phyloP scores from a whole-genome alignment of 2,888 invertebrate genomes.

The Eupithecia insigniata region DNA sequence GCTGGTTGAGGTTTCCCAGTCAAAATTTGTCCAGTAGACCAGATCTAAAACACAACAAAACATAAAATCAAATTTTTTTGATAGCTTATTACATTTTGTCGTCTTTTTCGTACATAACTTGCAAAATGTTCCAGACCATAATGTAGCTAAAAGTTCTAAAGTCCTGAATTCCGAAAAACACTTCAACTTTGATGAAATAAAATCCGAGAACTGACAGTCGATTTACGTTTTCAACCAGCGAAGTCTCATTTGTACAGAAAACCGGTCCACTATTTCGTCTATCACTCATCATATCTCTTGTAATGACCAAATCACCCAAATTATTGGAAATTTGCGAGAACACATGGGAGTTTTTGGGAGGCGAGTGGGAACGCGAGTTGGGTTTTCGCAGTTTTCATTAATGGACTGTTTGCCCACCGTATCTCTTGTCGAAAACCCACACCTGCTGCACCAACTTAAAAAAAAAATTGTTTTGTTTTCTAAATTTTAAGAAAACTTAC shows the following conservation, averaged over 20 bases:
- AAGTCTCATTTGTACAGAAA: constrained; percentile 8
- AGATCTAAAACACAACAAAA: neutral
- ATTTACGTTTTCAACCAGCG: constrained; percentile 35
- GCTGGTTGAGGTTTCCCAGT: neutral
- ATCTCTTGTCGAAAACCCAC: no score
- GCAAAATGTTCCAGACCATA: neutral
- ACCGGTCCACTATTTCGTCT: neutral
- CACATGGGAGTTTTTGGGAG: neutral
- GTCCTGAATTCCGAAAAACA: constrained; percentile 23
- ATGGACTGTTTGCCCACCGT: no score
- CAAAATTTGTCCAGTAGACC: neutral
- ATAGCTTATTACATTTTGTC: neutral
- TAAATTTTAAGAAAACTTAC: no score
- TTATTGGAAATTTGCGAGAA: neutral
- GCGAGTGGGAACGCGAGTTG: no score
- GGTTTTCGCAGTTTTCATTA: no score
- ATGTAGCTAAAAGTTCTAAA: neutral
- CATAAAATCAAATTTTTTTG: neutral
- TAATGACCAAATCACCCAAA: neutral
- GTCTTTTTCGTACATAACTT: neutral
- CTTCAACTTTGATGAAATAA: constrained; percentile 32
- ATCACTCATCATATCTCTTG: neutral
- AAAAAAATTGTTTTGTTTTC: no score
- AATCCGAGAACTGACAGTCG: constrained; percentile 30
- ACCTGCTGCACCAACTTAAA: no score